Base-by-base conservation (phyloP, 2,797 vertebrate genomes). In the Amblyopsis hoosieri region DNA sequence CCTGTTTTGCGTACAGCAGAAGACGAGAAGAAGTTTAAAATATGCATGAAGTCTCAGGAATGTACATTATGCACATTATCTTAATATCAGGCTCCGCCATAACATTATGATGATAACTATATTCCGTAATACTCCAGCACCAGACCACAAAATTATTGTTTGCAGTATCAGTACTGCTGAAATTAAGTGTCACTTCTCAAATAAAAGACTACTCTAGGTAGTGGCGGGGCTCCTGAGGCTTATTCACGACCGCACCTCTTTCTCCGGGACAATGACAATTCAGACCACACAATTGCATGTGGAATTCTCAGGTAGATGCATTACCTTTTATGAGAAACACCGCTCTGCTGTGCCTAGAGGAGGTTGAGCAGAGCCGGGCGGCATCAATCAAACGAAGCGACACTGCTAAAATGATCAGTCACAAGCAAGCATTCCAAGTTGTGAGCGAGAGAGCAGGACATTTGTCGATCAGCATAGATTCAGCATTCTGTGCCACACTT, bases 321-420 rank as follows among this genome's bases (percentile, higher is more conserved):
- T 85, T 76, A 79, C 86, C 63, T 80, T 84, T 88, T 84, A 89
- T 86, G 81, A 87, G 82, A 74, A 83, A 78, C 67, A 71, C 81
- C 78, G 81, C 83, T 76, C 69, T 3, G 46, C 65, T 50, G 72
- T 66, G 72, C 78, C 81, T 71, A 60, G 70, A 79, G 85, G 67
- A 62, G 62, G 67, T 52, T 42, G 80, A 71, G 72, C 63, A 4
- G 74, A 61, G 63, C 52, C 15, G 50, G 45, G 69, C 67, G 62
- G 75, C 85, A 90, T 90, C 90, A 87, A 83, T 93, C 91, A 88
- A 79, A 74, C 57, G 73, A 85, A 91, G 85, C 58, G 82, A 89
- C 74, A 61, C 81, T 13, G 10, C 67, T 66, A 68, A 82, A 91
- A 89, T 90, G 66, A 90, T 91, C 74, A 73, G 68, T 87, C 85